Evolutionary conservation across 2,797 vertebrate species (phyloP), one percentile per base, ranked within the genome.

Genomic region (Pitangus sulphuratus): DNA sequence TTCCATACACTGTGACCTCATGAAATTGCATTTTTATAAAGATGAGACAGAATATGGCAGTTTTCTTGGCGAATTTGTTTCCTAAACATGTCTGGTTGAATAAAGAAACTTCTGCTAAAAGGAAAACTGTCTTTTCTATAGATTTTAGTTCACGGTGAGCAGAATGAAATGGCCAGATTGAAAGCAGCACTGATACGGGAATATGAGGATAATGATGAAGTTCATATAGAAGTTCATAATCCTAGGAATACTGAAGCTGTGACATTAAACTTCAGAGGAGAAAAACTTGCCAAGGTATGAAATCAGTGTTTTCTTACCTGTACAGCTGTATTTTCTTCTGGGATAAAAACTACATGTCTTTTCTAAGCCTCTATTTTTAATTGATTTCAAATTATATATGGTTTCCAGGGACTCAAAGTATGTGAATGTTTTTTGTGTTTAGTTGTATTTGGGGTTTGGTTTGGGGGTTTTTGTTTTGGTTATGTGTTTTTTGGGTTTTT

Each of bases 161-260:
- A 99, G 98, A 99, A 99, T 11, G 99, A 99, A 97, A 99, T 99
- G 99, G 99, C 99, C 75, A 99, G 99, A 10, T 97, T 99, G 96
- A 99, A 99, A 95, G 99, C 99, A 15, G 99, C 99, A 3, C 95
- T 99, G 93, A 99, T 99, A 96, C 96, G 99, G 12, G 99, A 99
- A 95, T 99, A 99, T 60, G 99, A 99, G 89, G 99, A 99, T 95
- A 99, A 99, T 3, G 99, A 99, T n/a, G 98, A 99, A 96, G 99
- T 99, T 28, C 98, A 99, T 94, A 99, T 99, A 65, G 99, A 99
- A 88, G 99, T 99, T 84, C 99, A 99, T 97, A 99, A 99, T 96
- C 99, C 99, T 11, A 97, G 99, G 61, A 99, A 99, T 95, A 99
- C 99, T 0, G 99, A 99, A 96, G 99, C 99, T 6, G 99, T 99